Evolutionary conservation across 1,140 invertebrate genomes (phyloP).

Genomic region (Anoplolepis gracilipes): DNA sequence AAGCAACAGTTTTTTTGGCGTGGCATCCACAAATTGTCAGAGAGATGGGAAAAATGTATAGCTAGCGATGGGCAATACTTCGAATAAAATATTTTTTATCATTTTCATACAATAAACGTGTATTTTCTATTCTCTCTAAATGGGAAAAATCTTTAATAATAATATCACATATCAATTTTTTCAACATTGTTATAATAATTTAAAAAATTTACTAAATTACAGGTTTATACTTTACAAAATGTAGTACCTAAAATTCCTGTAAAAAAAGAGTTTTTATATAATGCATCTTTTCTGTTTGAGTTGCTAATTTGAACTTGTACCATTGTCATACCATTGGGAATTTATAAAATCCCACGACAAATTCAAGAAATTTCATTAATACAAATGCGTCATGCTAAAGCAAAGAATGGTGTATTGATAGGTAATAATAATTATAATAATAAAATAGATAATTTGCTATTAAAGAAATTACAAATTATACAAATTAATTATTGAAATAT

Average conservation of each 20-base stretch:
- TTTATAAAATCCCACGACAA: background rate
- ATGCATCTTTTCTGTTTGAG: background rate
- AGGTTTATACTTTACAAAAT: constrained; percentile 11
- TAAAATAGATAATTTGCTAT: too few relatives aligned
- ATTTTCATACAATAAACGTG: too few relatives aligned
- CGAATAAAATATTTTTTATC: background rate
- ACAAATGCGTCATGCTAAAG: background rate
- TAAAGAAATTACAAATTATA: background rate
- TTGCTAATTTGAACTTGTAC: background rate
- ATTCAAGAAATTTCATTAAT: background rate
- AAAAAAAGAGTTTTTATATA: constrained; percentile 9
- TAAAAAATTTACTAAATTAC: background rate
- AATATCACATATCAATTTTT: too few relatives aligned
- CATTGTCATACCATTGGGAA: background rate
- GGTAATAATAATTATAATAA: background rate
- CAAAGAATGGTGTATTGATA: background rate
- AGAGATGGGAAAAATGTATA: constrained; percentile 16
- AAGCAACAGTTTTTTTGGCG: too few relatives aligned
- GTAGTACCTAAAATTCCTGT: background rate
- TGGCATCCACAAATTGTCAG: background rate
- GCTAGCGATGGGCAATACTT: background rate
- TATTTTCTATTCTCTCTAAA: too few relatives aligned
- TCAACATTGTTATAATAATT: too few relatives aligned
- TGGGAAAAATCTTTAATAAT: too few relatives aligned
- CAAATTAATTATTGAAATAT: background rate